Evolutionary conservation across 1,140 invertebrate species (phyloP).

Genomic region (Neodiprion lecontei): DNA sequence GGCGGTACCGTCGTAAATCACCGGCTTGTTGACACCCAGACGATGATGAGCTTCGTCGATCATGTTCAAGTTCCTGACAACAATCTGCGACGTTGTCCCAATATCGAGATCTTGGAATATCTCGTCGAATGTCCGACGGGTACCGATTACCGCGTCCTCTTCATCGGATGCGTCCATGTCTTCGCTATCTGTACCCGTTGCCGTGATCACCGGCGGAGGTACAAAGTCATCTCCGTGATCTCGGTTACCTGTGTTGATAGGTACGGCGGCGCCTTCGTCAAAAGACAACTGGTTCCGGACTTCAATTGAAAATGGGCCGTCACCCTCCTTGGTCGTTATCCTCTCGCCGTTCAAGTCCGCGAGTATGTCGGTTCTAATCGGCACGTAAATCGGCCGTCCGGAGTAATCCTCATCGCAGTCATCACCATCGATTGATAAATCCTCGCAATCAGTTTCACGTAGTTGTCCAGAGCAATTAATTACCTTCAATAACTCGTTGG

Average conservation of each 20-base stretch:
- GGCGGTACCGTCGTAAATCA: slow-evolving; percentile 34
- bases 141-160: slow-evolving; percentile 40
- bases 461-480: slow-evolving; percentile 33
- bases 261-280: neutral
- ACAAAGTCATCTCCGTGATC: neutral
- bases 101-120: slow-evolving; percentile 44
- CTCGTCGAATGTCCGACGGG: slow-evolving; percentile 32
- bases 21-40: slow-evolving; percentile 36
- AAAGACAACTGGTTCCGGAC: slow-evolving; percentile 53
- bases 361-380: slow-evolving; percentile 43
- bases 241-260: neutral
- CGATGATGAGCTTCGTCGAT: slow-evolving; percentile 39
- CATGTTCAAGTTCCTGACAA: slow-evolving; percentile 54
- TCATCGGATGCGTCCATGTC: slow-evolving; percentile 55
- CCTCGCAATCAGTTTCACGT: slow-evolving; percentile 54
- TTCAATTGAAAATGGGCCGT: slow-evolving; percentile 58
- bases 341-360: slow-evolving; percentile 52
- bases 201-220: neutral
- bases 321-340: slow-evolving; percentile 56
- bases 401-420: slow-evolving; percentile 39
- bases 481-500: slow-evolving; percentile 17
- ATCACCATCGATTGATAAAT: slow-evolving; percentile 50
- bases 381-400: slow-evolving; percentile 37
- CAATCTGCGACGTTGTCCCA: slow-evolving; percentile 46
- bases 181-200: slow-evolving; percentile 47